Evolutionary conservation across 2,888 invertebrate species (phyloP), one percentile per base, ranked within the genome.

Genomic region (Melinaea menophilus): DNA sequence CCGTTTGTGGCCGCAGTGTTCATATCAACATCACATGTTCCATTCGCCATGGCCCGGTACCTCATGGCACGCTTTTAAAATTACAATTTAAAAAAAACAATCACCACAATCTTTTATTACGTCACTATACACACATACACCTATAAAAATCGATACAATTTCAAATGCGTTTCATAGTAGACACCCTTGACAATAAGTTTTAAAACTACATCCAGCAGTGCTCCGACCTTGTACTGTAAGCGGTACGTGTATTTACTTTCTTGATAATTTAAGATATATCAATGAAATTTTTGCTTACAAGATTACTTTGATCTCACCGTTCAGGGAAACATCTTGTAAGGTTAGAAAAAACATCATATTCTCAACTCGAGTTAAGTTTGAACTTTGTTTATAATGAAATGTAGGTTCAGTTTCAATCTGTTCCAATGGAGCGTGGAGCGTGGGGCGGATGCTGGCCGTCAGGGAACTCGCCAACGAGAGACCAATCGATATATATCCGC

Each of bases 131-230:
- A 41, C 7, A 9, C 41, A 9, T 3, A 9, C 9, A 9, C 41
- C 9, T 41, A 41, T 22, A 22, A 22, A 41, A 41, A 41, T 9
- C 9, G 9, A 81, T 84, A 85, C 76, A 76, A 73, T 81, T 79
- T 76, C 76, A 82, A 77, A 79, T 73, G 41, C 41, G 41, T 41
- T 41, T 41, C 41, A 1, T 7, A 41, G 41, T 37, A 7, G 7
- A 41, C 11, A 41, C 86, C 86, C 88, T 88, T 87, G 86, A 85
- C 82, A 82, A 80, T 83, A 82, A 84, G 82, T 85, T 78, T 73
- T 73, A 71, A 66, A 75, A 74, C 82, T 81, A 76, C 76, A 77
- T 76, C 73, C 67, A 68, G 64, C 64, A 68, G 58, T 60, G 56
- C 63, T 62, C 33, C 46, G 63, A 67, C 66, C 62, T 64, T 64